Percentiles rank a stretch among this genome's conserved stretches.
Evolutionary conservation across 2,113 vertebrate genomes (phyloP).

Genomic region (Arenaria interpres): DNA sequence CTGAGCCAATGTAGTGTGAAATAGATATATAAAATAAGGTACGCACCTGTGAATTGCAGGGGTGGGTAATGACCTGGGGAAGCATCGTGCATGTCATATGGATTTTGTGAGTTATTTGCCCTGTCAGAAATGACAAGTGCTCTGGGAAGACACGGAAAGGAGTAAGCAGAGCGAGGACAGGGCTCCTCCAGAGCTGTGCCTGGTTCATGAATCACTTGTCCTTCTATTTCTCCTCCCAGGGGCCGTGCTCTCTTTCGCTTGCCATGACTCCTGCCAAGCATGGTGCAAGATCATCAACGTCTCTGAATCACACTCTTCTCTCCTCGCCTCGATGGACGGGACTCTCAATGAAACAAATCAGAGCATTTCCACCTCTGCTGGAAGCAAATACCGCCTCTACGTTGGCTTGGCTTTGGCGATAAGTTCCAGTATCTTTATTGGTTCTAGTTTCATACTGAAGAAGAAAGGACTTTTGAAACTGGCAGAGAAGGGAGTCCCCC

Average conservation of each 20-base stretch:
- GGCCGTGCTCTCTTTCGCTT: slow-evolving; percentile 62
- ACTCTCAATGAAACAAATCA: slow-evolving; percentile 41
- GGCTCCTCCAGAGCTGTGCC: neutral
- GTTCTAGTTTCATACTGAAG: slow-evolving; percentile 83
- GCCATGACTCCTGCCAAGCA: slow-evolving; percentile 49
- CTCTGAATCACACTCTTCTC: slow-evolving; percentile 7
- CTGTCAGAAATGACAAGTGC: neutral
- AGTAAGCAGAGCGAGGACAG: neutral
- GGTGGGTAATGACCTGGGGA: neutral
- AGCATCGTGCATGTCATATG: neutral
- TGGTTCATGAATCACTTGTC: neutral
- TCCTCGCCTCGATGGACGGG: neutral
- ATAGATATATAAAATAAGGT: neutral
- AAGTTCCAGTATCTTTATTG: slow-evolving; percentile 79
- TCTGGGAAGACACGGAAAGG: neutral
- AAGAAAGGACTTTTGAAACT: slow-evolving; percentile 83
- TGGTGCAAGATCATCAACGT: slow-evolving; percentile 74
- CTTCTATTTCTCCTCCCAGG: slow-evolving; percentile 35
- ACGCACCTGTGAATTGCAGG: neutral
- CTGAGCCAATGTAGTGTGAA: neutral
- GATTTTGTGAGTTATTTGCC: neutral
- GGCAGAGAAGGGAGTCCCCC: slow-evolving; percentile 69
- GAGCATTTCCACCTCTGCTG: slow-evolving; percentile 28
- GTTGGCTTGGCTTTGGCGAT: slow-evolving; percentile 74
- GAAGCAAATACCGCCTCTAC: slow-evolving; percentile 69